A percentile compares a stretch with the other conserved stretches of the same genome.
These are phyloP conservation scores for Synanceia verrucosa DNA, from an alignment of 2,797 vertebrate genomes.

Conservation along the genomic window DNA sequence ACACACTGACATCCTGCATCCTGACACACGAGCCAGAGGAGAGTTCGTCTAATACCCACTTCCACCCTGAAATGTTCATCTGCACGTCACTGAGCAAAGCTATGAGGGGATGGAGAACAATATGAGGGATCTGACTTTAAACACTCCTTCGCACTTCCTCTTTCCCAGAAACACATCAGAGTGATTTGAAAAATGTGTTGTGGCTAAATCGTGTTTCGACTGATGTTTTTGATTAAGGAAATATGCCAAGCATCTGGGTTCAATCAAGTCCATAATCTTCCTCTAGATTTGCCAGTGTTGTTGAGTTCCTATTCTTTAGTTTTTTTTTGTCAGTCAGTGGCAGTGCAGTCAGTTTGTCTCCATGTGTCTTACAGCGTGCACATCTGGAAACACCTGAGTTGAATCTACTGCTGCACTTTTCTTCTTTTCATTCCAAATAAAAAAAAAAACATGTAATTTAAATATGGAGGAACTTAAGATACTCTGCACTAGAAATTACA, in stretches of 20 bases:
- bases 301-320: background rate
- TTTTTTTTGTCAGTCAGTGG: constrained; percentile 9
- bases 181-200: constrained; percentile 8
- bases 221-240: constrained; percentile 33
- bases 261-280: constrained; percentile 17
- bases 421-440: background rate
- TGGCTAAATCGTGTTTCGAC: background rate
- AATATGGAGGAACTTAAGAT: constrained; percentile 23
- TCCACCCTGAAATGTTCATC: constrained; percentile 59
- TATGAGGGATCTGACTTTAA: constrained; percentile 33
- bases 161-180: constrained; percentile 15
- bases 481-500: constrained; percentile 1
- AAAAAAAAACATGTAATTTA: constrained; percentile 21
- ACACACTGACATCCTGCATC: constrained; percentile 67
- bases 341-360: background rate
- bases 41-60: constrained; percentile 45
- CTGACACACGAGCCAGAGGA: constrained; percentile 65
- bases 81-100: constrained; percentile 57
- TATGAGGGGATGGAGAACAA: constrained; percentile 49
- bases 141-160: constrained; percentile 10
- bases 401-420: constrained; percentile 2
- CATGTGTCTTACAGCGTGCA: background rate
- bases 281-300: background rate
- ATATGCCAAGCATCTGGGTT: constrained; percentile 25
- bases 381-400: constrained; percentile 20